Evolutionary conservation across 2,888 invertebrate species (phyloP).

Genomic region (Onchidella celtica): DNA sequence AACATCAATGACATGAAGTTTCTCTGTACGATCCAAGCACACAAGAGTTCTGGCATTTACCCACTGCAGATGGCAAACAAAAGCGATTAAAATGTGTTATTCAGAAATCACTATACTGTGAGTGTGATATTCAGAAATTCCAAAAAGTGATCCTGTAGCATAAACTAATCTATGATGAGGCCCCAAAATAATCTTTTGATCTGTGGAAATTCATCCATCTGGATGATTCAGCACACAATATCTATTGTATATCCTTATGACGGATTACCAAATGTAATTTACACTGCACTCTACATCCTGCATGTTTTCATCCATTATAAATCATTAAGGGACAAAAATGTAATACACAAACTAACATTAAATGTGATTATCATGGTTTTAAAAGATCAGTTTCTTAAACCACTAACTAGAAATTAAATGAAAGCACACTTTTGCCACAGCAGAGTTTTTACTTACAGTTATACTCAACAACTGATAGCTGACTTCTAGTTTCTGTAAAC

Average conservation of each 20-base stretch:
- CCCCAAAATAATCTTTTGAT: too few species aligned
- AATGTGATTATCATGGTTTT: not conserved
- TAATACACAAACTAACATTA: not conserved
- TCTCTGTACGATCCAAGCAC: constrained; percentile 91
- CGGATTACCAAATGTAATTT: too few species aligned
- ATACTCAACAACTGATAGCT: constrained; percentile 87
- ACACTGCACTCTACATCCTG: too few species aligned
- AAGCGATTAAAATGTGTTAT: not conserved
- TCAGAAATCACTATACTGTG: too few species aligned
- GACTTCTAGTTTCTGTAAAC: constrained; percentile 86
- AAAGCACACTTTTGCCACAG: too few species aligned
- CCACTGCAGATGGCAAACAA: constrained; percentile 83
- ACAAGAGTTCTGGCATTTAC: constrained; percentile 91
- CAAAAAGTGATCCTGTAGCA: too few species aligned
- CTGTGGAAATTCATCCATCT: too few species aligned
- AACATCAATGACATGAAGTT: constrained; percentile 93
- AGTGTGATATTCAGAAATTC: too few species aligned
- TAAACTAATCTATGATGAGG: too few species aligned
- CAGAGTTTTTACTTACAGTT: constrained; percentile 59
- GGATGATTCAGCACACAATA: too few species aligned
- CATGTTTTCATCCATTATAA: too few species aligned
- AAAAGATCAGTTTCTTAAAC: not conserved
- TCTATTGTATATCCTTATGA: too few species aligned
- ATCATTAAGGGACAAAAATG: not conserved
- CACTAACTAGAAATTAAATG: constrained; percentile 36